Conservation (phyloP, 2,888 invertebrate genomes). For the Eupeodes latifasciatus region DNA sequence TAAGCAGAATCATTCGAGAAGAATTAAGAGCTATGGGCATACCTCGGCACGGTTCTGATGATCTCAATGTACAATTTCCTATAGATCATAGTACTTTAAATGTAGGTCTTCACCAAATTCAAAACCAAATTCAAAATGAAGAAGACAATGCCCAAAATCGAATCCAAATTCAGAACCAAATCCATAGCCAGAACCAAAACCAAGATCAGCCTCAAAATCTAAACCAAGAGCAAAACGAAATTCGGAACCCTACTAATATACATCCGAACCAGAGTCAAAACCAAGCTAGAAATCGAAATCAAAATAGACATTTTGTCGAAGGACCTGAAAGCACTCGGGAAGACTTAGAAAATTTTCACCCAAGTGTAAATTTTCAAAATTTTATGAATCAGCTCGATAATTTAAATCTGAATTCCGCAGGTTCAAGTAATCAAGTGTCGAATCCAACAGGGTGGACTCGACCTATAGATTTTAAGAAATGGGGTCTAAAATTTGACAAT, state of each 20-base stretch:
- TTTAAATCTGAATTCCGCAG: neutral
- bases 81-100: neutral
- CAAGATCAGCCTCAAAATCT: neutral
- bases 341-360: neutral
- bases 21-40: neutral
- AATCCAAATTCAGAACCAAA: neutral
- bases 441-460: neutral
- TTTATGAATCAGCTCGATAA: neutral
- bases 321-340: conserved; percentile 4
- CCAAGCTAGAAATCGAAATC: neutral
- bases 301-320: neutral
- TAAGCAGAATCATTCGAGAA: neutral
- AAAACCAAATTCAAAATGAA: neutral
- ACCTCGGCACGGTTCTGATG: neutral
- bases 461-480: neutral
- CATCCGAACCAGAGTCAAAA: too few relatives aligned
- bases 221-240: neutral
- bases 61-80: neutral
- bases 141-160: neutral
- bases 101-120: neutral
- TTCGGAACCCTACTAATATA: too few relatives aligned
- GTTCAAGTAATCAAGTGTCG: neutral
- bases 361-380: neutral
- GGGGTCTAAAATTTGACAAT: conserved; percentile 2
- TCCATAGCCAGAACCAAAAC: neutral